Base-by-base conservation (phyloP, 2,797 vertebrate genomes). In the Hydrolagus colliei region DNA sequence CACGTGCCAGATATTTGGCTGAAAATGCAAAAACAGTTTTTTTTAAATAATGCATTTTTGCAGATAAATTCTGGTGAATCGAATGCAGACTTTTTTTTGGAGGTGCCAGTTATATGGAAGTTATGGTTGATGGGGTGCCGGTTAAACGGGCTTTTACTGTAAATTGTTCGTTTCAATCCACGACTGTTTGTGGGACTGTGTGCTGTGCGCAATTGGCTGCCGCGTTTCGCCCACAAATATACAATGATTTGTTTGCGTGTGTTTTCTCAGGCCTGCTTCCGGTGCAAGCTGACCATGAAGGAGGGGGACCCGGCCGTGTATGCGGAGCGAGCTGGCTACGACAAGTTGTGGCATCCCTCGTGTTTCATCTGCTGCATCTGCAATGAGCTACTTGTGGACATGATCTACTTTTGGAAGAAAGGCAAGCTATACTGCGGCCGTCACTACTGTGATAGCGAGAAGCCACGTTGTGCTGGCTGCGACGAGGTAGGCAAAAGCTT, bases 351-450 rank as follows among this genome's bases (percentile, higher is more conserved):
- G 98, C 98, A 99, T 90, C 98, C 98, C 0, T 94, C 94, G 11
- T 99, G 98, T 89, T 99, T 99, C 1, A 91, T 97, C 87, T 99
- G 98, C 88, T 96, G 93, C n/a, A 94, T 90, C 89, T 99, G 98
- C 86, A 65, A 27, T 0, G 97, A 99, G 72, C 95, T 99, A 82
- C 95, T 99, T 71, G 98, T 99, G 5, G 98, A 99, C 91, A 97
- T 99, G 97, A 99, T 99, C 91, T 99, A 99, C 91, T 99, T 99
- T 93, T 98, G 95, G 95, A 99, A 99, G 93, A 98, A 96, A 74
- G 96, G 93, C 14, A 95, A 95, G 88, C 93, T 99, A 5, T 99
- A 94, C 91, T 99, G 98, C 59, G 98, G 98, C 77, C 96, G 98
- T 22, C 98, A 99, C 90, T 99, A 99, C 0, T 98, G 98, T 82